These are phyloP conservation scores for Apteryx mantelli DNA, from an alignment of 2,113 vertebrate species.

Conservation along the genomic window DNA sequence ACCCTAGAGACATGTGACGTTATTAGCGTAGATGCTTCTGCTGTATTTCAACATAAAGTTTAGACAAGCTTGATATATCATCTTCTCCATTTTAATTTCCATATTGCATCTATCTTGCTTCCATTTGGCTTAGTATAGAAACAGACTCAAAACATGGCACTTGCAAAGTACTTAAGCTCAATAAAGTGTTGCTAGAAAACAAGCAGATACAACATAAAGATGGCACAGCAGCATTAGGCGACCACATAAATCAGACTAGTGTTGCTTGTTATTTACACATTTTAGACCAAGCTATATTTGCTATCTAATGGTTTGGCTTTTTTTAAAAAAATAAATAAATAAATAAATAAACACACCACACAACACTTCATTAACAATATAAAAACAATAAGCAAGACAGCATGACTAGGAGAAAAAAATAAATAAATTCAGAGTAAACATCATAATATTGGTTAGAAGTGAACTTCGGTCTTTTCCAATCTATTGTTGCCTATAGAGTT, in stretches of 20 bases:
- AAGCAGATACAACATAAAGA: neutral
- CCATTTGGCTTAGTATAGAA: neutral
- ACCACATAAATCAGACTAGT: neutral
- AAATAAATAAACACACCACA: neutral
- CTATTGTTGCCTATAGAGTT: neutral
- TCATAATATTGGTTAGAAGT: neutral
- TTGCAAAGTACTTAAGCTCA: neutral
- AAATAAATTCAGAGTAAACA: neutral
- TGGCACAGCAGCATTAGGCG: neutral
- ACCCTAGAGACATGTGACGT: neutral
- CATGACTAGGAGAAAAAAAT: neutral
- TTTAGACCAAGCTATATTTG: neutral
- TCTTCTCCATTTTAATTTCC: neutral
- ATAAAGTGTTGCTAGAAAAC: neutral
- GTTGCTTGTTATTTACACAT: neutral
- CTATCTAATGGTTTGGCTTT: neutral
- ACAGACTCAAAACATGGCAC: neutral
- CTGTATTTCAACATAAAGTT: neutral
- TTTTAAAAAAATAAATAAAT: neutral
- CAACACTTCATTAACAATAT: neutral
- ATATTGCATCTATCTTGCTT: neutral
- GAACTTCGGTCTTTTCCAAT: neutral
- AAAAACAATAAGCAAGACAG: neutral
- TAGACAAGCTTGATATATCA: neutral
- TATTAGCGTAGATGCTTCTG: neutral